Evolutionary conservation across 2,797 vertebrate species (phyloP), one percentile per base, ranked within the genome.

Genomic region (Enteromius mattozi): DNA sequence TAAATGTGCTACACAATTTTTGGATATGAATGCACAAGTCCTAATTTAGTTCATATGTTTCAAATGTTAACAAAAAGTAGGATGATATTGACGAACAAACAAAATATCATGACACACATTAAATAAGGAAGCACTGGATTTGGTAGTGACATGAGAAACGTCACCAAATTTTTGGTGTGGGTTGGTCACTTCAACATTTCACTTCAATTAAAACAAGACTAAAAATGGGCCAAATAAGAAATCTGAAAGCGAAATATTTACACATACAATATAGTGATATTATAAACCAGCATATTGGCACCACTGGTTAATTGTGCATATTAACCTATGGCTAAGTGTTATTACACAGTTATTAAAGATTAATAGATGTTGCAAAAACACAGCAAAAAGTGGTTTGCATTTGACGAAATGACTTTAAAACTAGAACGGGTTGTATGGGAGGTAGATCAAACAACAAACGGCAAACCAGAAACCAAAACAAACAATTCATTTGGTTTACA

Each of bases 81-180:
- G 21, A 72, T 17, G 12, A 3, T 6, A 65, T 37, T 24, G 45
- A 76, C 30, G 33, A 40, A 42, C 35, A n/a, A 54, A 66, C 10
- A 74, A 56, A 42, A 54, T 65, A 59, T 71, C 14, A 77, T 76
- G 21, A 88, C 63, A 12, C 75, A 72, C 66, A 59, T 37, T 40
- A 21, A 81, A 79, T 87, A 92, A 89, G 92, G 93, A 95, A 94
- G 94, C 88, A 89, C 93, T 87, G 87, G 88, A 91, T 91, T 91
- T 88, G 85, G 89, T 89, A 91, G 88, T 74, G 85, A 70, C 40
- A 88, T 66, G 75, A 92, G 88, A 90, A 90, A 88, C 90, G 90
- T 84, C 86, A 89, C 90, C 87, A 88, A 14, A 86, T 63, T 88
- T 86, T 89, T 93, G 91, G 93, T 86, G 80, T 83, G 63, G 49